Evolutionary conservation across 2,888 invertebrate genomes (phyloP).

Genomic region (Pseudococcus jackbeardsleyi): DNA sequence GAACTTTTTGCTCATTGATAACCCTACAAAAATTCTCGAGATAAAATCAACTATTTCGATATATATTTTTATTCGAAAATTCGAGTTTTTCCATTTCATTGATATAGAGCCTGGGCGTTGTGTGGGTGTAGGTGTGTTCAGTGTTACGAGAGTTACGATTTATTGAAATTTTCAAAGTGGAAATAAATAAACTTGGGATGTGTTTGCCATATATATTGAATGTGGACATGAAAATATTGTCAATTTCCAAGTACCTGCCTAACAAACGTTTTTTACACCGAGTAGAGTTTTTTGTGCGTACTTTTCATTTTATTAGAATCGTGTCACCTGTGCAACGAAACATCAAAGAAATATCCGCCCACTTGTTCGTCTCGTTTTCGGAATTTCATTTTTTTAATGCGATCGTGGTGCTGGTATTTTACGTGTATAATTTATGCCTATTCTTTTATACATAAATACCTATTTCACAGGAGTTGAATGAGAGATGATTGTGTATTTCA

Average conservation of each 20-base stretch:
- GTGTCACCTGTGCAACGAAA: background rate
- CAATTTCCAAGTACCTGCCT: background rate
- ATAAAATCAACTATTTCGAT: too few relatives aligned
- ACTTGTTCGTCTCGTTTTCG: too few relatives aligned
- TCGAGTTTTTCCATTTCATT: background rate
- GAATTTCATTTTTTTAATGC: too few relatives aligned
- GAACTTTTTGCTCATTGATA: too few relatives aligned
- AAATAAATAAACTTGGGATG: background rate
- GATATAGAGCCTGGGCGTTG: background rate
- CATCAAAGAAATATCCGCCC: background rate
- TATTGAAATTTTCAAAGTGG: conserved; percentile 7
- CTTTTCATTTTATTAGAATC: background rate
- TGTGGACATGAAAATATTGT: conserved; percentile 1
- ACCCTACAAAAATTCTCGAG: too few relatives aligned
- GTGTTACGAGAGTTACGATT: background rate
- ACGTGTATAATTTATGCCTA: too few relatives aligned
- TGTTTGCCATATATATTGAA: background rate
- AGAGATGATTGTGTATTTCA: too few relatives aligned
- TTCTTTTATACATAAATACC: too few relatives aligned
- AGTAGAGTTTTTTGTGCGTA: background rate
- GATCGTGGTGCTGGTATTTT: too few relatives aligned
- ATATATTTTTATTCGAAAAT: background rate
- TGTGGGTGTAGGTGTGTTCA: background rate
- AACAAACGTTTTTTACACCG: background rate
- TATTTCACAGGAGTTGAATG: too few relatives aligned